Evolutionary conservation across 2,113 vertebrate species (phyloP).

Genomic region (Neotoma lepida): DNA sequence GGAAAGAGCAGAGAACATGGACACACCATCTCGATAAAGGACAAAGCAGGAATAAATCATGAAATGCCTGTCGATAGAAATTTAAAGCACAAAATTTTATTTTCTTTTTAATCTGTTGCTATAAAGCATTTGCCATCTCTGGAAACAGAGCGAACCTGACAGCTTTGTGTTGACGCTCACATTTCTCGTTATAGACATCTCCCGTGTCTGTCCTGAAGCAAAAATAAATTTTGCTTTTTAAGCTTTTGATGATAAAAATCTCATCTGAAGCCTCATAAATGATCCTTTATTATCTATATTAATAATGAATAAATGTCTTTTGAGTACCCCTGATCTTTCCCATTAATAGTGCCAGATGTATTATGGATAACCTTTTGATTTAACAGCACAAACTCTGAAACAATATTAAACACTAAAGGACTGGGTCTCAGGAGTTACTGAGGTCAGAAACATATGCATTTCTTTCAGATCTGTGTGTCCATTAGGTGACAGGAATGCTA

Average conservation of each 20-base stretch:
- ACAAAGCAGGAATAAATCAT: constrained; percentile 70
- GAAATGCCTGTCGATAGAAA: constrained; percentile 72
- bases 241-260: constrained; percentile 91
- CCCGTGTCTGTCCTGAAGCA: constrained; percentile 85
- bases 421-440: constrained; percentile 80
- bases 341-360: constrained; percentile 88
- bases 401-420: constrained; percentile 86
- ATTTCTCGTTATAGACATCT: constrained; percentile 83
- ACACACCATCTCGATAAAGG: constrained; percentile 58
- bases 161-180: constrained; percentile 84
- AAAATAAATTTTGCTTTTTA: constrained; percentile 90
- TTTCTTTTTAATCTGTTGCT: constrained; percentile 84
- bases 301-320: constrained; percentile 93
- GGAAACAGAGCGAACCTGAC: constrained; percentile 80
- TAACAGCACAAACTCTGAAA: constrained; percentile 90
- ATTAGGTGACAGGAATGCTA: constrained; percentile 66
- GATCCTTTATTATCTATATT: constrained; percentile 92
- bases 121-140: constrained; percentile 77
- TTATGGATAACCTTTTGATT: constrained; percentile 92
- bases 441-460: constrained; percentile 86
- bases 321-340: constrained; percentile 87
- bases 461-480: constrained; percentile 78
- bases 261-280: constrained; percentile 91
- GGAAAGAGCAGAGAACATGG: background rate
- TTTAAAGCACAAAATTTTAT: constrained; percentile 82